Conservation (phyloP, 2,888 invertebrate species). For the Pristionchus maxplancki region DNA sequence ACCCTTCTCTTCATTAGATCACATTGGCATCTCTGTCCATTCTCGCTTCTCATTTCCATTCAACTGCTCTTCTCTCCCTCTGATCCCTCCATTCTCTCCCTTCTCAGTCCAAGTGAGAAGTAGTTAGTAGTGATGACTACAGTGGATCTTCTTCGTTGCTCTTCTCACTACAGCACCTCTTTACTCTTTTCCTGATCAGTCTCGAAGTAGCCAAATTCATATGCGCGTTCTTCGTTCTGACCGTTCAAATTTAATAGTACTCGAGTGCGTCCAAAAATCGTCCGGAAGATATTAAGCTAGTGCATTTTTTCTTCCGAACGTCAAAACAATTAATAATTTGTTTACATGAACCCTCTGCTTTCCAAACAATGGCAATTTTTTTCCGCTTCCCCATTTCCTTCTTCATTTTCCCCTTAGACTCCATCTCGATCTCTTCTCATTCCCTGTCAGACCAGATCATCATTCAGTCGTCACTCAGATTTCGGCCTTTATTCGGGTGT, state of each 20-base stretch:
- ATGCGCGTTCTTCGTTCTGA: too few relatives aligned
- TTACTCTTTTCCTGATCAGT: too few relatives aligned
- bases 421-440: background rate
- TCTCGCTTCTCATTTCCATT: constrained; percentile 41
- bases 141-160: background rate
- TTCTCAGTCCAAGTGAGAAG: constrained; percentile 16
- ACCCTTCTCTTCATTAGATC: constrained; percentile 30
- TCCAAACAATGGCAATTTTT: too few relatives aligned
- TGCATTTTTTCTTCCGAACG: too few relatives aligned
- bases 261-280: too few relatives aligned
- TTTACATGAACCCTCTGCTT: too few relatives aligned
- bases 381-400: background rate
- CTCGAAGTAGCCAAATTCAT: too few relatives aligned
- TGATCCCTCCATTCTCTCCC: constrained; percentile 3
- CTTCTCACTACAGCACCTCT: too few relatives aligned
- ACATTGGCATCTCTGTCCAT: constrained; percentile 32
- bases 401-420: background rate
- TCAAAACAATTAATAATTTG: too few relatives aligned
- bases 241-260: too few relatives aligned
- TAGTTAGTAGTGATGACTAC: background rate
- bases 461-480: constrained; percentile 29
- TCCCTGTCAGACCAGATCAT: constrained; percentile 16
- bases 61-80: background rate
- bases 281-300: too few relatives aligned
- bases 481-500: background rate